Percentiles rank a stretch among this genome's conserved stretches.
These are phyloP conservation scores for Blomia tropicalis DNA, from an alignment of 2,888 invertebrate genomes.

Conservation along the genomic window DNA sequence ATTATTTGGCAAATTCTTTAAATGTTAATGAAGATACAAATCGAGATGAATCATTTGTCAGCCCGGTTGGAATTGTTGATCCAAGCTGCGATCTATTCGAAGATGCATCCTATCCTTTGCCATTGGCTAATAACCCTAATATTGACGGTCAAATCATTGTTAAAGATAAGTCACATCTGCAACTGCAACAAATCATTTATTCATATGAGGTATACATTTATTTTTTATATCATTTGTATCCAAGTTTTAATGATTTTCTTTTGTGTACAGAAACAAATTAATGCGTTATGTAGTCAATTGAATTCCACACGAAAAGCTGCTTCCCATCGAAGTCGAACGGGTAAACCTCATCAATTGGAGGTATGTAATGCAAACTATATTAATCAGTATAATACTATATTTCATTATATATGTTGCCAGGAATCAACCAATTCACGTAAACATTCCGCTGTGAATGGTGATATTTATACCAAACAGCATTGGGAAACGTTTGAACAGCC, in stretches of 20 bases:
- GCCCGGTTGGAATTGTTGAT: not conserved
- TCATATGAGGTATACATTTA: not conserved
- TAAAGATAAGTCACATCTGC: not conserved
- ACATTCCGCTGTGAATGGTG: not conserved
- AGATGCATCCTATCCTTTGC: not conserved
- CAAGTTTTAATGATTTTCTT: not conserved
- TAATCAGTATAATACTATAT: not conserved
- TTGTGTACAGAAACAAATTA: not conserved
- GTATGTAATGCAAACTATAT: too few species aligned
- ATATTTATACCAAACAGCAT: not conserved
- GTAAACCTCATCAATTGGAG: not conserved
- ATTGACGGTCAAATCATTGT: slow-evolving; percentile 11
- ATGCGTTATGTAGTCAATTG: not conserved
- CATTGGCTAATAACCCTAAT: not conserved
- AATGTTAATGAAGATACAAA: not conserved
- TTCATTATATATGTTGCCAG: not conserved
- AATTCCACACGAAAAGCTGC: too few species aligned
- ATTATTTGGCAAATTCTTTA: not conserved
- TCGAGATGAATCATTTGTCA: not conserved
- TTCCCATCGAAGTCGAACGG: not conserved
- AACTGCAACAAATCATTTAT: slow-evolving; percentile 2
- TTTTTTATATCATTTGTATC: not conserved
- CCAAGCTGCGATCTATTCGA: not conserved
- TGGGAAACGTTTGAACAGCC: not conserved
- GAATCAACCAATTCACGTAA: not conserved